Percentiles rank a stretch among this genome's conserved stretches.
These are phyloP conservation scores for Falco cherrug DNA, from an alignment of 2,797 vertebrate species.

Conservation along the genomic window DNA sequence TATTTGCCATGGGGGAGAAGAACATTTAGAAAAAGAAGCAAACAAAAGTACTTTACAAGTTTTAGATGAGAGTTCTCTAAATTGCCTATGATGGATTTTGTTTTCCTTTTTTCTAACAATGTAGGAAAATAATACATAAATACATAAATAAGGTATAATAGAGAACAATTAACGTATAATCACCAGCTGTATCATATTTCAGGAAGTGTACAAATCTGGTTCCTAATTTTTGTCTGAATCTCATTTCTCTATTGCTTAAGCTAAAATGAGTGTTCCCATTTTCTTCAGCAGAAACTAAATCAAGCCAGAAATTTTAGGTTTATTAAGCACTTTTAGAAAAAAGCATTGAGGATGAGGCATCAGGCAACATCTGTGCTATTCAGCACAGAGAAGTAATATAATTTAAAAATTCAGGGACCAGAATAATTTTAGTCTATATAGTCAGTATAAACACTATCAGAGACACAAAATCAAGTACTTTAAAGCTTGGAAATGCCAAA, in stretches of 20 bases:
- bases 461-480: background rate
- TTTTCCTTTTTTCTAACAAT: background rate
- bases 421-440: background rate
- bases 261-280: background rate
- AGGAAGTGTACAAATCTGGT: background rate
- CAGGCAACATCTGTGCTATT: constrained; percentile 6
- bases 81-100: background rate
- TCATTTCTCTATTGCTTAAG: background rate
- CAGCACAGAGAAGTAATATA: background rate
- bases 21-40: background rate
- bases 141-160: background rate
- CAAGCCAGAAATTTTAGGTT: background rate
- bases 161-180: background rate
- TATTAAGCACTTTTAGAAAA: background rate
- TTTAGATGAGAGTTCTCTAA: background rate
- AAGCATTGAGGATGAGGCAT: background rate
- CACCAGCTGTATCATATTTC: background rate
- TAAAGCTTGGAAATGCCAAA: background rate
- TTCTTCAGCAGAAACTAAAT: background rate
- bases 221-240: background rate
- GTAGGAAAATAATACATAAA: background rate
- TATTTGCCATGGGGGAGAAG: background rate
- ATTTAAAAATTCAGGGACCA: background rate
- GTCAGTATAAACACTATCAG: background rate
- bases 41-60: background rate